These are phyloP conservation scores for Caenorhabditis doughertyi DNA, from an alignment of 2,888 invertebrate species.

Conservation along the genomic window DNA sequence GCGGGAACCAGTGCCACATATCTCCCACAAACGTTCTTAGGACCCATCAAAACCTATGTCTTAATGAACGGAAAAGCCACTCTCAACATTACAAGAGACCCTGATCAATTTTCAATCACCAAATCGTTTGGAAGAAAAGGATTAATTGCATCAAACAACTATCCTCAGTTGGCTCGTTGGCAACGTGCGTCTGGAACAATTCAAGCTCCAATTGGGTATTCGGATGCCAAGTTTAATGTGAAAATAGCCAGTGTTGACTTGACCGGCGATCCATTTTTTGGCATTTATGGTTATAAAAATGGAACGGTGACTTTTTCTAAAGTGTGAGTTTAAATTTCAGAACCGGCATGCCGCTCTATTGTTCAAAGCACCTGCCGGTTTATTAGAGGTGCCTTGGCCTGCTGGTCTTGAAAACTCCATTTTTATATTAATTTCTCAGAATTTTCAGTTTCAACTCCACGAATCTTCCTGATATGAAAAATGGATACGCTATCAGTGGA, in stretches of 20 bases:
- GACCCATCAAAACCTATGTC: neutral
- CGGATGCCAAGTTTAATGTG: constrained; percentile 4
- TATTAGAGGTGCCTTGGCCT: no score
- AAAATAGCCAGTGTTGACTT: neutral
- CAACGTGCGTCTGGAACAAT: neutral
- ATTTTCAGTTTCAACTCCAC: constrained; percentile 1
- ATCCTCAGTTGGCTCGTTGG: no score
- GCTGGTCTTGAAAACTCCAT: no score
- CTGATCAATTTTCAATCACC: neutral
- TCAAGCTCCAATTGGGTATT: neutral
- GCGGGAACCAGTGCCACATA: neutral
- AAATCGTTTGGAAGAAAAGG: constrained; percentile 2
- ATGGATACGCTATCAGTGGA: neutral
- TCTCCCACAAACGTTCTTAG: neutral
- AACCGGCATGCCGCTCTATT: neutral
- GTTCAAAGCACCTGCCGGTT: neutral
- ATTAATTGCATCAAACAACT: neutral
- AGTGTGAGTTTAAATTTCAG: neutral
- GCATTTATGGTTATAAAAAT: neutral
- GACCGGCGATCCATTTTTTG: neutral
- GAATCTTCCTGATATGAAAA: neutral
- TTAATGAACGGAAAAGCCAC: neutral
- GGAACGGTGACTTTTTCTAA: neutral
- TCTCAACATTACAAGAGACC: neutral
- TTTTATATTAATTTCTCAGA: no score